phyloP scores from a whole-genome alignment of 2,113 vertebrate species.

The Malaclemys terrapin region DNA sequence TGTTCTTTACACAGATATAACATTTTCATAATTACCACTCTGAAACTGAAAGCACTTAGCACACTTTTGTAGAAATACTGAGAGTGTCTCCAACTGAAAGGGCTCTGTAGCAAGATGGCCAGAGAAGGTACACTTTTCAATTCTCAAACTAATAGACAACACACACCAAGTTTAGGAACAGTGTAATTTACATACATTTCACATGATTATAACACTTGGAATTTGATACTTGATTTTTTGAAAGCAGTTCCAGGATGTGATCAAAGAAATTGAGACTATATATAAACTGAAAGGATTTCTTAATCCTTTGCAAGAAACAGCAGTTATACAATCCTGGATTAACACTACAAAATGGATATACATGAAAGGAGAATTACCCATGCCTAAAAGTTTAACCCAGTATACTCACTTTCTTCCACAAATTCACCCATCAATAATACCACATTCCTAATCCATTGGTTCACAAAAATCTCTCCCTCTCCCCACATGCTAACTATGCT shows the following conservation, averaged over 20 bases:
- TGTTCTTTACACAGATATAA: background rate
- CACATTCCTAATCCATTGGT: background rate
- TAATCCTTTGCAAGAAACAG: background rate
- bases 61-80: background rate
- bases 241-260: background rate
- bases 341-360: background rate
- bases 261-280: background rate
- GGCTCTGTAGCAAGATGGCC: background rate
- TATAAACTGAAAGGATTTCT: background rate
- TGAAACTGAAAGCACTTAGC: background rate
- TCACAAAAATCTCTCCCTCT: background rate
- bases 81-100: background rate
- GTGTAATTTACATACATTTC: background rate
- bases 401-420: too few relatives aligned
- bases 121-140: background rate
- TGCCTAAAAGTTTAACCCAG: background rate
- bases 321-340: background rate
- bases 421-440: background rate
- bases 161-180: fast-evolving
- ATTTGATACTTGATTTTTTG: background rate
- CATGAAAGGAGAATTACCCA: background rate
- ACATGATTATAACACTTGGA: background rate
- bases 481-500: background rate
- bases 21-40: background rate
- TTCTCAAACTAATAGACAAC: background rate